A percentile compares a stretch with the other conserved stretches of the same genome.
Conservation (phyloP, 2,113 vertebrate genomes). For the Machaerirhynchus nigripectus region DNA sequence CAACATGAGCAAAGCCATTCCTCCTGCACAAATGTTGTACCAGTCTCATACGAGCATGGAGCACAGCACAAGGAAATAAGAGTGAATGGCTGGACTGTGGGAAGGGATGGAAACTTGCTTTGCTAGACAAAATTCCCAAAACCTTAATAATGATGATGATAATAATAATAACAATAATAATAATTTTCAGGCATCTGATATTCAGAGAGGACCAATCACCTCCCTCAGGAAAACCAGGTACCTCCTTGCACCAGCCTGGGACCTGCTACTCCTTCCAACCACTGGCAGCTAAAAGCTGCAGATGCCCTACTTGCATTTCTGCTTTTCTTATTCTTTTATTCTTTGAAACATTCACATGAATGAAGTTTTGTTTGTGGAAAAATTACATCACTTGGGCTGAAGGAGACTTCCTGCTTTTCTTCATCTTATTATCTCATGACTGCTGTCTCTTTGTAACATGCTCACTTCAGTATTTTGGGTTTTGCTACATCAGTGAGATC, state of each 20-base stretch:
- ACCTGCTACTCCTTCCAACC: background rate
- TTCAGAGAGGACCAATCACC: background rate
- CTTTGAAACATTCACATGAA: background rate
- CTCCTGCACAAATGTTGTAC: background rate
- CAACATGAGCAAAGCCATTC: background rate
- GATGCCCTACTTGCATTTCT: background rate
- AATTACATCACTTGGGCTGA: background rate
- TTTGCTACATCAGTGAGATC: background rate
- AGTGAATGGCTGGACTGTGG: background rate
- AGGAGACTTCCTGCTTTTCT: slow-evolving; percentile 24
- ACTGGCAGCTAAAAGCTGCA: background rate
- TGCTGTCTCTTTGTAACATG: background rate
- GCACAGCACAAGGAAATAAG: rapidly evolving
- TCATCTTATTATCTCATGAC: background rate
- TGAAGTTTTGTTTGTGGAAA: slow-evolving; percentile 7
- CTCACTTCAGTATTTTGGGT: background rate
- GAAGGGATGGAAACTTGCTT: background rate
- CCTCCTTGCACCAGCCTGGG: background rate
- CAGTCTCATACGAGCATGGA: rapidly evolving
- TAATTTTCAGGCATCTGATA: background rate
- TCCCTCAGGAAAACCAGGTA: background rate
- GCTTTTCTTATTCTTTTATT: background rate
- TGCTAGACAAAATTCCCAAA: background rate
- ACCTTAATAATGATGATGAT: background rate
- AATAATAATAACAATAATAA: background rate